phyloP scores from a whole-genome alignment of 2,797 vertebrate species.

The Cercopithecus neglectus region DNA sequence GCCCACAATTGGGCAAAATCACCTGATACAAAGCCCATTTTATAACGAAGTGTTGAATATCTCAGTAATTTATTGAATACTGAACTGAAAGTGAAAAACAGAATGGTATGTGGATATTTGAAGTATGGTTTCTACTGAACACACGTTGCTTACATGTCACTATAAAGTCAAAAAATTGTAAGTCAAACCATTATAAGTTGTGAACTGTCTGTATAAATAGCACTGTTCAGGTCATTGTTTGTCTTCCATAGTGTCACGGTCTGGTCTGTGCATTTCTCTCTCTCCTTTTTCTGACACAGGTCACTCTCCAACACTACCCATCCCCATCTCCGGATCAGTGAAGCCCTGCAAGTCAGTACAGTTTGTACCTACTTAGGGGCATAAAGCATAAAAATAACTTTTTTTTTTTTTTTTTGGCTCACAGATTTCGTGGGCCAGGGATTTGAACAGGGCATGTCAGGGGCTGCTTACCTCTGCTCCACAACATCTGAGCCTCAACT shows the following conservation, averaged over 20 bases:
- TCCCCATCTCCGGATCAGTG: rapidly evolving
- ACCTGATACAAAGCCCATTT: background rate
- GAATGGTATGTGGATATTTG: background rate
- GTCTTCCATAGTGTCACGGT: background rate
- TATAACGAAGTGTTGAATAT: background rate
- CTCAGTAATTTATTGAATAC: background rate
- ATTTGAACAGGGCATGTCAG: background rate
- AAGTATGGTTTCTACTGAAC: background rate
- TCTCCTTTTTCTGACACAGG: background rate
- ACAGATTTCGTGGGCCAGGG: background rate
- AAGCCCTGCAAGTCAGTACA: background rate
- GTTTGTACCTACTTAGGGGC: rapidly evolving
- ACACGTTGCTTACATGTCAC: background rate
- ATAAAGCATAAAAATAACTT: background rate
- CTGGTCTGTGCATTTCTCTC: no score
- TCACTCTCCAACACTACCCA: background rate
- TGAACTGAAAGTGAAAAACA: background rate
- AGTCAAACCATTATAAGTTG: background rate
- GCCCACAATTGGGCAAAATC: background rate
- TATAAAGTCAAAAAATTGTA: background rate
- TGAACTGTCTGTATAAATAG: background rate
- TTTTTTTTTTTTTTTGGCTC: background rate
- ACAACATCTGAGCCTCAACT: background rate
- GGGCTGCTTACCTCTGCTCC: background rate
- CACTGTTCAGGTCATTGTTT: rapidly evolving